Conservation (phyloP, 1,140 invertebrate species). For the Micrasema longulum region DNA sequence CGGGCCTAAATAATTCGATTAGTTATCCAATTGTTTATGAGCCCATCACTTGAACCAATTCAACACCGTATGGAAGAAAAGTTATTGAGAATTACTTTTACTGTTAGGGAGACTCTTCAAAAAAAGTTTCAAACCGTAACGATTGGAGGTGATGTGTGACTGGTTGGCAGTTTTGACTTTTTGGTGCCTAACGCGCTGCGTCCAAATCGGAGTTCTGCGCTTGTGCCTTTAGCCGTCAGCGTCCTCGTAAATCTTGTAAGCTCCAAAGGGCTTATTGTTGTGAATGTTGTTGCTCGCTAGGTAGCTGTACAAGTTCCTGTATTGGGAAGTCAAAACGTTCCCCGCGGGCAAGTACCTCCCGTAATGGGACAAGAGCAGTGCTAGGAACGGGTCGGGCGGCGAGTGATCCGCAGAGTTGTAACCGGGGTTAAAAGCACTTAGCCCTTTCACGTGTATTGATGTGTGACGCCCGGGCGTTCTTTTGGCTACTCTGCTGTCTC, state of each 20-base stretch:
- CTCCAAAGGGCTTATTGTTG: conserved; percentile 72
- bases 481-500: conserved; percentile 39
- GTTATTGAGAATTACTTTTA: too few relatives aligned
- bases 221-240: conserved; percentile 37
- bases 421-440: conserved; percentile 40
- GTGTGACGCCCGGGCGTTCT: conserved; percentile 17
- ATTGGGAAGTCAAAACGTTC: conserved; percentile 58
- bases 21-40: conserved; percentile 12
- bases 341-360: conserved; percentile 68
- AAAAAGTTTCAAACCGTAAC: too few relatives aligned
- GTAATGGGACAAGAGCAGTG: conserved; percentile 72
- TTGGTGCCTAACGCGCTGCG: too few relatives aligned
- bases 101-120: too few relatives aligned
- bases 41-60: conserved; percentile 31
- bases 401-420: conserved; percentile 70
- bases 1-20: conserved; percentile 16
- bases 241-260: conserved; percentile 68
- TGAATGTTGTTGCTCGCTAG: conserved; percentile 73
- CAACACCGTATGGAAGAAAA: not conserved
- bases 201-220: too few relatives aligned
- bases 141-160: too few relatives aligned
- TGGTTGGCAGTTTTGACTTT: too few relatives aligned
- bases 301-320: conserved; percentile 70
- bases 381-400: conserved; percentile 69
- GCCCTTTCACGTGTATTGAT: conserved; percentile 21